A percentile compares a stretch with the other conserved stretches of the same genome.
Evolutionary conservation across 1,140 invertebrate genomes (phyloP).

Genomic region (Drosophila nikananu): DNA sequence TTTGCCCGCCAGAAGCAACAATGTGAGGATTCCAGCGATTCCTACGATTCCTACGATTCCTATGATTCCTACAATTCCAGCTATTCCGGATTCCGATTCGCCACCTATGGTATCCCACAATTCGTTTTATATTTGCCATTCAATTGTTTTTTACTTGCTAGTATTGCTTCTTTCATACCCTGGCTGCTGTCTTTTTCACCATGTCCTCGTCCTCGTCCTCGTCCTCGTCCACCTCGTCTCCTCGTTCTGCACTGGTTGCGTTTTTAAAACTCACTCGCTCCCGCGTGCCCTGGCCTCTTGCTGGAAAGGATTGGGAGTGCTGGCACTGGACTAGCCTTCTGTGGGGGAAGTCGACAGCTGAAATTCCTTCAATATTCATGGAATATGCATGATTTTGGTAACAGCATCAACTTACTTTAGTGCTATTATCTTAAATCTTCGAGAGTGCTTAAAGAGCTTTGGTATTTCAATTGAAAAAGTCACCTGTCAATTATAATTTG

Average conservation of each 20-base stretch:
- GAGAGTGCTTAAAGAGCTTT: too few relatives aligned
- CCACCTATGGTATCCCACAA: conserved; percentile 43
- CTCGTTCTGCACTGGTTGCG: conserved; percentile 53
- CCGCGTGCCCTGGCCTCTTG: neutral
- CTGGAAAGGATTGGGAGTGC: neutral
- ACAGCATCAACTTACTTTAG: too few relatives aligned
- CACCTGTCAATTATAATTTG: too few relatives aligned
- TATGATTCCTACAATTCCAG: neutral
- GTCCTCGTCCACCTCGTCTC: conserved; percentile 5
- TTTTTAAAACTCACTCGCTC: conserved; percentile 50
- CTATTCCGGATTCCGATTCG: conserved; percentile 2
- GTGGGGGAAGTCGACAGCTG: too few relatives aligned
- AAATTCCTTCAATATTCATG: neutral
- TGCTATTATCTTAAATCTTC: too few relatives aligned
- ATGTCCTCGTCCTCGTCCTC: neutral
- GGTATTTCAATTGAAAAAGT: too few relatives aligned
- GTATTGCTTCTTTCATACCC: conserved; percentile 35
- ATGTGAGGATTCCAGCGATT: conserved; percentile 11
- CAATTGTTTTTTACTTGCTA: conserved; percentile 57
- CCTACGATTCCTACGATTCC: neutral
- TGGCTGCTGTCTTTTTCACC: conserved; percentile 4
- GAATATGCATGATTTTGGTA: neutral
- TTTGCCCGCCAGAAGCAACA: conserved; percentile 25
- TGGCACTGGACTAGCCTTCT: conserved; percentile 1
- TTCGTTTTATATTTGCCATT: conserved; percentile 60